These are phyloP conservation scores for Rallus crepitans DNA, from an alignment of 2,797 vertebrate species.

Conservation along the genomic window DNA sequence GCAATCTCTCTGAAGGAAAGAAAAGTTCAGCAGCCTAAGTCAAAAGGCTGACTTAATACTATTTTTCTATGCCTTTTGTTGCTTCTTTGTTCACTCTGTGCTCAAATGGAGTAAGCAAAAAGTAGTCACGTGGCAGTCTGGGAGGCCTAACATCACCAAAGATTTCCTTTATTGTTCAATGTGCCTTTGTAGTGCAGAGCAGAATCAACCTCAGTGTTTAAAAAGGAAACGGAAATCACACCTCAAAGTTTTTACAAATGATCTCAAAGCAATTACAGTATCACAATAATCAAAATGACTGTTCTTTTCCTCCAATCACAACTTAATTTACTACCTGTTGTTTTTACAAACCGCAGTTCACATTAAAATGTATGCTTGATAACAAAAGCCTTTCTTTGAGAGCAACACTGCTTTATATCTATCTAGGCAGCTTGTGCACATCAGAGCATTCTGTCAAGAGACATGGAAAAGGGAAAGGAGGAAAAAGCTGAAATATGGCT, in stretches of 20 bases:
- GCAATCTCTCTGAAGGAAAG: conserved; percentile 26
- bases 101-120: conserved; percentile 48
- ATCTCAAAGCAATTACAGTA: conserved; percentile 61
- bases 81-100: conserved; percentile 61
- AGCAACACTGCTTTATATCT: conserved; percentile 46
- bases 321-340: conserved; percentile 37
- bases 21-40: background rate
- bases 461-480: conserved; percentile 24
- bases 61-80: background rate
- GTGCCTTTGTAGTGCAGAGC: conserved; percentile 26
- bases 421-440: conserved; percentile 68
- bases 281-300: conserved; percentile 64
- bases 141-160: conserved; percentile 42
- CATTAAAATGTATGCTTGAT: conserved; percentile 25
- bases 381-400: conserved; percentile 34
- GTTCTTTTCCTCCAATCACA: conserved; percentile 57
- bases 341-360: conserved; percentile 49
- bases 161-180: conserved; percentile 56
- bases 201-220: conserved; percentile 52
- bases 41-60: conserved; percentile 29
- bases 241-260: conserved; percentile 18
- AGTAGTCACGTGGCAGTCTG: conserved; percentile 45
- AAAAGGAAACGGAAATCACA: conserved; percentile 62
- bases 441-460: conserved; percentile 59
- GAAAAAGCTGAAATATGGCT: conserved; percentile 50